These are phyloP conservation scores for Cavia porcellus DNA, from an alignment of 2,113 vertebrate genomes.

Conservation along the genomic window DNA sequence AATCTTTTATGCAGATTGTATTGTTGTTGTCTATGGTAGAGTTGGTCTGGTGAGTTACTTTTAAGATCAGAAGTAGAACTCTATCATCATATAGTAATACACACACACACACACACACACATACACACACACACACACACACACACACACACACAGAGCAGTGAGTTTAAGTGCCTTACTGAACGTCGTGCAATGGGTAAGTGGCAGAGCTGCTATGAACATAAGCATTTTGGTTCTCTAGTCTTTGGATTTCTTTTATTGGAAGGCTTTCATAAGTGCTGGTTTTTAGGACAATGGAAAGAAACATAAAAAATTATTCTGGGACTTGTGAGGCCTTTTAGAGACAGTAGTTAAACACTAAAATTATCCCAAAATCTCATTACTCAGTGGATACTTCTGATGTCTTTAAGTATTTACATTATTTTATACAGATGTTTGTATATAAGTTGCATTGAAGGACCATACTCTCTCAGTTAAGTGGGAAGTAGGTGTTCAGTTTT, in stretches of 20 bases:
- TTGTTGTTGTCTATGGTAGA: background rate
- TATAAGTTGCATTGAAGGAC: conserved; percentile 5
- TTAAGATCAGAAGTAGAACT: conserved; percentile 12
- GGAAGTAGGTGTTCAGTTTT: conserved; percentile 32
- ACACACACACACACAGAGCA: background rate
- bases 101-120: background rate
- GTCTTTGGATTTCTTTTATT: conserved; percentile 36
- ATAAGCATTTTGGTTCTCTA: background rate
- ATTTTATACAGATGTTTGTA: conserved; percentile 36
- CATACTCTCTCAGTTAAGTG: background rate
- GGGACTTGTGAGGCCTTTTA: background rate
- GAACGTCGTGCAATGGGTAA: background rate
- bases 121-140: background rate
- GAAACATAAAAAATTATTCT: background rate
- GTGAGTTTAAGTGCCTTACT: background rate
- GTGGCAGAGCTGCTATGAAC: background rate
- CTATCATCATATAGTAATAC: background rate
- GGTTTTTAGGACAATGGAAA: background rate
- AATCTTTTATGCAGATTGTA: conserved; percentile 26
- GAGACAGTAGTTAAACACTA: background rate
- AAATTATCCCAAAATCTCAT: background rate
- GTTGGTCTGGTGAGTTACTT: background rate
- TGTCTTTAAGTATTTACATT: conserved; percentile 25
- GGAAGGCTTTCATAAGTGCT: background rate
- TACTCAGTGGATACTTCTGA: background rate